A percentile compares a stretch with the other conserved stretches of the same genome.
Conservation (phyloP, 1,140 invertebrate genomes). For the Araneus ventricosus region DNA sequence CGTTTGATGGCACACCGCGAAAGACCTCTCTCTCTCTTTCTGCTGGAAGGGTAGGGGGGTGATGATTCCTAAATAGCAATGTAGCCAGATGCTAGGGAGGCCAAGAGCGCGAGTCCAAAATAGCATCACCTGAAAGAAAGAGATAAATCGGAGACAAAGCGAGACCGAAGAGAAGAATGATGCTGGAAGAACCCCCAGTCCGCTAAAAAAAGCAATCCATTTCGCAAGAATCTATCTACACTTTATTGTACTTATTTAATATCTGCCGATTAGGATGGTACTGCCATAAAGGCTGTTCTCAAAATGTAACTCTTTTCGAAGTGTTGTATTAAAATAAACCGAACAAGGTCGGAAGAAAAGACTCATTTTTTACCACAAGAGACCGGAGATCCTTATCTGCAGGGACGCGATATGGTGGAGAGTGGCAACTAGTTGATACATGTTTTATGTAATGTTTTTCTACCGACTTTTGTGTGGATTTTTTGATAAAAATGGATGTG, state of each 20-base stretch:
- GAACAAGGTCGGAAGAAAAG: neutral
- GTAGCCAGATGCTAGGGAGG: conserved; percentile 69
- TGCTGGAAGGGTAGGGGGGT: neutral
- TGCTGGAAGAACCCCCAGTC: conserved; percentile 61
- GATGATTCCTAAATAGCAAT: conserved; percentile 67
- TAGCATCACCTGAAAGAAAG: conserved; percentile 73
- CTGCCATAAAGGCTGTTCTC: neutral
- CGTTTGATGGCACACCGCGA: conserved; percentile 37
- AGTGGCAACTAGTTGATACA: conserved; percentile 23
- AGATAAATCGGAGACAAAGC: conserved; percentile 72
- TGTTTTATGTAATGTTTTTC: neutral
- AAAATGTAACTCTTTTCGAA: neutral
- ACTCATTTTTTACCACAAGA: neutral
- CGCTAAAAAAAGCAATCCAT: conserved; percentile 65
- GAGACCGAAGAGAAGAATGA: conserved; percentile 64
- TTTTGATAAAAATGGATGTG: neutral
- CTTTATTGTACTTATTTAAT: conserved; percentile 45
- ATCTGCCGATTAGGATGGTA: neutral
- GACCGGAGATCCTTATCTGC: neutral
- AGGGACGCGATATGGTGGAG: neutral
- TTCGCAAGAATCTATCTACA: conserved; percentile 44
- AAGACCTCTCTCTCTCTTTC: conserved; percentile 18
- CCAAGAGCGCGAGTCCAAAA: conserved; percentile 59
- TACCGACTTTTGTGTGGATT: neutral
- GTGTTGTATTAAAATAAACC: neutral